A percentile compares a stretch with the other conserved stretches of the same genome.
Evolutionary conservation across 2,113 vertebrate genomes (phyloP).

Genomic region (Sula dactylatra): DNA sequence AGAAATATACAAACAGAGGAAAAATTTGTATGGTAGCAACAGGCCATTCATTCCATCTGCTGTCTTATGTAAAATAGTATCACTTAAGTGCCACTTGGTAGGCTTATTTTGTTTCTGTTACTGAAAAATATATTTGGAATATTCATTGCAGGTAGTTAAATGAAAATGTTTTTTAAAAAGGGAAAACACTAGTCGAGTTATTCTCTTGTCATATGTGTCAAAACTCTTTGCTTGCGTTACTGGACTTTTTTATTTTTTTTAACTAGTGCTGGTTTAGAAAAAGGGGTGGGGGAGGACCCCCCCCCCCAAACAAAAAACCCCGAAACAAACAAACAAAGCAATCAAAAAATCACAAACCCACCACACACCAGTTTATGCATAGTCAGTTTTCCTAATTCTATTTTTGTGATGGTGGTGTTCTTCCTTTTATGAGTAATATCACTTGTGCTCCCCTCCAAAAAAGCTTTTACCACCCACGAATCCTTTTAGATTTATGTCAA

Average conservation of each 20-base stretch:
- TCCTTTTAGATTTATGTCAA: conserved; percentile 57
- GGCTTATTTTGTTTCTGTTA: neutral
- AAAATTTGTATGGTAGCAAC: neutral
- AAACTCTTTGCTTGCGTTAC: neutral
- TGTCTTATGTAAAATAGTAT: neutral
- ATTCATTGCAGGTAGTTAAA: conserved; percentile 29
- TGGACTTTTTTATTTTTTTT: neutral
- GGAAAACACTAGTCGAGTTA: conserved; percentile 2
- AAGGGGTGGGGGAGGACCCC: rapidly evolving
- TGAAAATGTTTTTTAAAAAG: conserved; percentile 5
- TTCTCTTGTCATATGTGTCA: conserved; percentile 22
- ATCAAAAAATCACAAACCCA: neutral
- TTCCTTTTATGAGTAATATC: neutral
- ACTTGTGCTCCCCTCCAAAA: neutral
- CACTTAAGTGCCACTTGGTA: neutral
- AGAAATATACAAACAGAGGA: neutral
- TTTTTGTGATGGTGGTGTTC: conserved; percentile 12
- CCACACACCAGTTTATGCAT: neutral
- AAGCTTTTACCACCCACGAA: neutral
- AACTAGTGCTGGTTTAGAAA: neutral
- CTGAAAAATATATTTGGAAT: conserved; percentile 8
- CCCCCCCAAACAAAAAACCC: neutral
- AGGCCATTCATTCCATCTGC: no score
- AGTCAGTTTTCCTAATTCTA: conserved; percentile 53
- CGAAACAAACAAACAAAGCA: neutral